Evolutionary conservation across 2,113 vertebrate species (phyloP).

Genomic region (Myrmecophaga tridactyla): DNA sequence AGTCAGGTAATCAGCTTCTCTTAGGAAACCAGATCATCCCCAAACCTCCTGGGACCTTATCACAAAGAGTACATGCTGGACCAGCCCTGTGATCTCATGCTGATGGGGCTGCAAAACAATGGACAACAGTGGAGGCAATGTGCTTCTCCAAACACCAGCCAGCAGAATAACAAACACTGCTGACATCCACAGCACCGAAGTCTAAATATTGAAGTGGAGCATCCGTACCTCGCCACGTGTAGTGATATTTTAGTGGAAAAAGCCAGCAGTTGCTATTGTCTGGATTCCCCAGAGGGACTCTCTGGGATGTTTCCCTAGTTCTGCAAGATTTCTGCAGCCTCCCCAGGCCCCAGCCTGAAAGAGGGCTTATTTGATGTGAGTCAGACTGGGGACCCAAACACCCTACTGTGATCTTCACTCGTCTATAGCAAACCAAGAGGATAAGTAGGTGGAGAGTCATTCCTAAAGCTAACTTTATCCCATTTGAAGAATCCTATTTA

Average conservation of each 20-base stretch:
- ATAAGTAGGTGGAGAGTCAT: not conserved
- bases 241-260: not conserved
- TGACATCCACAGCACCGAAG: not conserved
- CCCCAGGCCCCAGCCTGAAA: not conserved
- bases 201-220: constrained; percentile 31
- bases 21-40: constrained; percentile 39
- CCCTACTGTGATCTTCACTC: not conserved
- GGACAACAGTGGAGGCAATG: constrained; percentile 1
- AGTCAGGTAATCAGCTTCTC: constrained; percentile 61
- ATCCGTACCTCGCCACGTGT: not conserved
- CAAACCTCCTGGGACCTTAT: constrained; percentile 39
- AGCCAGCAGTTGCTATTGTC: not conserved
- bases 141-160: constrained; percentile 73
- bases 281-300: not conserved
- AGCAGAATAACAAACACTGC: constrained; percentile 62
- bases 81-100: not conserved
- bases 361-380: constrained; percentile 51
- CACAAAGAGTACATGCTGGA: not conserved
- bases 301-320: not conserved
- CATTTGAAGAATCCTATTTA: not conserved
- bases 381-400: not conserved
- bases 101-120: constrained; percentile 45
- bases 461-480: not conserved
- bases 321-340: not conserved
- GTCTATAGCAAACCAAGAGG: constrained; percentile 39